Base-by-base conservation (phyloP, 2,113 vertebrate genomes). In the Benitochromis conjunctus region DNA sequence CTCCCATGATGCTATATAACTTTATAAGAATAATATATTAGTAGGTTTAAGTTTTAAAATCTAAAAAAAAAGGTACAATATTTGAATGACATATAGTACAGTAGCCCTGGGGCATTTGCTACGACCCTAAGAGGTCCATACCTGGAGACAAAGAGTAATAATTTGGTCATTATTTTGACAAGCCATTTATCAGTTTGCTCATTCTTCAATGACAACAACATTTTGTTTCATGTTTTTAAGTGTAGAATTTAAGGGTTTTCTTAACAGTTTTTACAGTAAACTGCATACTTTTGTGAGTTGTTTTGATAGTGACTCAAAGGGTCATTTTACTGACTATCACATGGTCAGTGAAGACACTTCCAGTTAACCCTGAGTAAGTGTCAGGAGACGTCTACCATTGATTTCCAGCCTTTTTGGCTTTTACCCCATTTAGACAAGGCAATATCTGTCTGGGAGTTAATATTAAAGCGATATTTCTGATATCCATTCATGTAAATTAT, bases 381-480 rank as follows among this genome's bases (percentile, higher is more conserved):
- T 31, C 24, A 51, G 43, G n/a, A 64, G n/a, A 18, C 38, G 60
- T 29, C 69, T 29, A 5, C 46, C 24, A 31, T 74, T 48, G 24
- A 31, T 76, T 76, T 34, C 18, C 18, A 53, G 46, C 6, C 29
- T n/a, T 53, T 76, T 7, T 34, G 26, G 18, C 46, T 53, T 76
- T 76, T 76, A 6, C 53, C 71, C 26, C 11, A n/a, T n/a, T 53
- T 51, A 76, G 11, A 1, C 71, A 76, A 51, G 69, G 48, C 69
- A 51, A 74, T 31, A 74, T 51, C 51, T 74, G 69, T 51, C 43
- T 74, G 43, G 69, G 71, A 53, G 71, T 76, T 76, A 34, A 53
- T 76, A 31, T 76, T 76, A 76, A 11, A 48, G 8, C 13, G 9
- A 48, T 11, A 71, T 51, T 74, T 74, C 26, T 74, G 9, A 74